Conservation (phyloP, 2,888 invertebrate species). For the Didymodactylos carnosus region DNA sequence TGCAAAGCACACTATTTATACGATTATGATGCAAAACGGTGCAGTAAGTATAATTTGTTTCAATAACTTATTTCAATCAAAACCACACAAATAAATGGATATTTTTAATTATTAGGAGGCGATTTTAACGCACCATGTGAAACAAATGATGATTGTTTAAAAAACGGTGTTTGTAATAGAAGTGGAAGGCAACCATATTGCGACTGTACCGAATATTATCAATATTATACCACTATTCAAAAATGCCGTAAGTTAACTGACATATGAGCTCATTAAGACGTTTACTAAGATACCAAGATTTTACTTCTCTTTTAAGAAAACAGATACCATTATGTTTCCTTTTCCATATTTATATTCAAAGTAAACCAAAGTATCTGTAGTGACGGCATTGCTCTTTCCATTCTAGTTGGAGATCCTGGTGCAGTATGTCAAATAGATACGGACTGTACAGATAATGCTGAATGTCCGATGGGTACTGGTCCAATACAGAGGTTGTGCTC, state of each 20-base stretch:
- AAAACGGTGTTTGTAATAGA: neutral
- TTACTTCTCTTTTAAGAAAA: no score
- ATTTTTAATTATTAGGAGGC: neutral
- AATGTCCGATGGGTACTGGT: neutral
- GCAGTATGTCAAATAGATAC: neutral
- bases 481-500: no score
- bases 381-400: no score
- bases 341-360: no score
- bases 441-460: neutral
- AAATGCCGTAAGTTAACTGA: no score
- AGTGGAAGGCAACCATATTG: neutral
- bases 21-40: neutral
- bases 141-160: neutral
- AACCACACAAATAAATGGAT: neutral
- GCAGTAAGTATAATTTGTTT: neutral
- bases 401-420: neutral
- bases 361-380: no score
- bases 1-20: neutral
- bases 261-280: no score
- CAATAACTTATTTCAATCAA: neutral
- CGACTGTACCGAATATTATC: neutral
- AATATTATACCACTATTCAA: neutral
- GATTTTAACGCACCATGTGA: neutral
- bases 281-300: no score
- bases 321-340: no score